A percentile compares a stretch with the other conserved stretches of the same genome.
Conservation (phyloP, 2,113 vertebrate genomes). For the Hippotragus niger region DNA sequence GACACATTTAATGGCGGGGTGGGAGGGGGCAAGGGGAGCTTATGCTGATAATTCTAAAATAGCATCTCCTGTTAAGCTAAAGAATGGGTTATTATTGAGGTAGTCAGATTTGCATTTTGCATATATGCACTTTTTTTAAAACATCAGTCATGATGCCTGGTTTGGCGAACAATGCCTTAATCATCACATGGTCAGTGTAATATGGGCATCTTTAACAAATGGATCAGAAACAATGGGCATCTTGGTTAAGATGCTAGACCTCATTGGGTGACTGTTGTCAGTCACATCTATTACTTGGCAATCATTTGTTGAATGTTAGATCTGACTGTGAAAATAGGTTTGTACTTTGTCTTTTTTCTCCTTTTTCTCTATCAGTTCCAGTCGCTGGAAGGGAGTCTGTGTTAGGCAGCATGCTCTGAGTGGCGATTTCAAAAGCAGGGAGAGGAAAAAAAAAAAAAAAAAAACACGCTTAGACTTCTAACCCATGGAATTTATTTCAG, state of each 20-base stretch:
- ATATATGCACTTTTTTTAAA: not conserved
- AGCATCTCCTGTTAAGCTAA: not conserved
- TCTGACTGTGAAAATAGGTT: slow-evolving; percentile 35
- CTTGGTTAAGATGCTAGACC: not conserved
- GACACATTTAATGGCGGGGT: not conserved
- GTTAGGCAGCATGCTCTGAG: not conserved
- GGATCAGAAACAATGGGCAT: not conserved
- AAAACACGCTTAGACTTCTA: slow-evolving; percentile 1
- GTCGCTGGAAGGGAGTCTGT: not conserved
- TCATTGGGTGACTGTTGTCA: not conserved
- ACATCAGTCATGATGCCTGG: not conserved
- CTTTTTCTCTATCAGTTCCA: not conserved
- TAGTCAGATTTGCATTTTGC: slow-evolving; percentile 3
- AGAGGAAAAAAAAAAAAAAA: not conserved
- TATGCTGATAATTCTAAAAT: not conserved
- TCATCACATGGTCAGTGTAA: not conserved
- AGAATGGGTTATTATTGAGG: not conserved
- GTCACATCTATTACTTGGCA: not conserved
- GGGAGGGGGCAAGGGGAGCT: not conserved
- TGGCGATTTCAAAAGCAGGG: not conserved
- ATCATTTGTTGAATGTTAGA: slow-evolving; percentile 17
- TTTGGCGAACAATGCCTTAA: not conserved
- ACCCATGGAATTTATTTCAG: slow-evolving; percentile 15
- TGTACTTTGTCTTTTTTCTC: not conserved
- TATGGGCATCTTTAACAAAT: not conserved